A percentile compares a stretch with the other conserved stretches of the same genome.
These are phyloP conservation scores for Acanthurus tractus DNA, from an alignment of 2,797 vertebrate genomes.

Conservation along the genomic window DNA sequence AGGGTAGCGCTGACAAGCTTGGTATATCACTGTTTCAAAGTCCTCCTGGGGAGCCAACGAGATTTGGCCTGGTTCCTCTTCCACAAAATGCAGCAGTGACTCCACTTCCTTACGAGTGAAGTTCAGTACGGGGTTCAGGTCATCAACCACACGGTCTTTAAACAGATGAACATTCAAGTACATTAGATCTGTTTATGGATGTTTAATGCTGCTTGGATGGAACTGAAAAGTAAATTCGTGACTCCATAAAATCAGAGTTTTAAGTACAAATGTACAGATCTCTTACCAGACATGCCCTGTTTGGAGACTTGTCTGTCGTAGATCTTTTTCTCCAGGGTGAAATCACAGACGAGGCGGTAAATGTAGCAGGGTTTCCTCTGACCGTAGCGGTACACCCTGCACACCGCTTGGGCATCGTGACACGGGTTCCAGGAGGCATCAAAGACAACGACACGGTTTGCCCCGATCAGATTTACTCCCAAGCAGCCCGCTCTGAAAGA, in stretches of 20 bases:
- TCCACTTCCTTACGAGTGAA: slow-evolving; percentile 98
- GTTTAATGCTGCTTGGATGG: not conserved
- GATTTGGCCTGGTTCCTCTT: slow-evolving; percentile 90
- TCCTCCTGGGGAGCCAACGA: slow-evolving; percentile 76
- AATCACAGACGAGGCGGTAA: slow-evolving; percentile 97
- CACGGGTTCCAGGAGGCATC: slow-evolving; percentile 99
- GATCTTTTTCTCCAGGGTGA: slow-evolving; percentile 98
- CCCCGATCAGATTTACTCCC: slow-evolving; percentile 97
- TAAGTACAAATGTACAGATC: not conserved
- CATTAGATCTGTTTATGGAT: not conserved
- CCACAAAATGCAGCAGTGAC: slow-evolving; percentile 97
- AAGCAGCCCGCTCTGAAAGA: slow-evolving; percentile 93
- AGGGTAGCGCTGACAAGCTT: slow-evolving; percentile 92
- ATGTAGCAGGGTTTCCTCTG: slow-evolving; percentile 97
- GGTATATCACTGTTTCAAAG: slow-evolving; percentile 89
- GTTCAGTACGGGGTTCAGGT: slow-evolving; percentile 97
- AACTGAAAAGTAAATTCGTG: not conserved
- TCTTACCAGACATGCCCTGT: slow-evolving; percentile 98
- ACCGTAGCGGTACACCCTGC: slow-evolving; percentile 96
- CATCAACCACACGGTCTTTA: slow-evolving; percentile 97
- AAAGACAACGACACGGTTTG: slow-evolving; percentile 97
- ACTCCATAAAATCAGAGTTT: not conserved
- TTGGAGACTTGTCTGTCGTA: slow-evolving; percentile 99
- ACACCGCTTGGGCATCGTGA: slow-evolving; percentile 97
- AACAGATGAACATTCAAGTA: slow-evolving; percentile 14